Evolutionary conservation across 2,888 invertebrate species (phyloP).

Genomic region (Cephus sareptanus): DNA sequence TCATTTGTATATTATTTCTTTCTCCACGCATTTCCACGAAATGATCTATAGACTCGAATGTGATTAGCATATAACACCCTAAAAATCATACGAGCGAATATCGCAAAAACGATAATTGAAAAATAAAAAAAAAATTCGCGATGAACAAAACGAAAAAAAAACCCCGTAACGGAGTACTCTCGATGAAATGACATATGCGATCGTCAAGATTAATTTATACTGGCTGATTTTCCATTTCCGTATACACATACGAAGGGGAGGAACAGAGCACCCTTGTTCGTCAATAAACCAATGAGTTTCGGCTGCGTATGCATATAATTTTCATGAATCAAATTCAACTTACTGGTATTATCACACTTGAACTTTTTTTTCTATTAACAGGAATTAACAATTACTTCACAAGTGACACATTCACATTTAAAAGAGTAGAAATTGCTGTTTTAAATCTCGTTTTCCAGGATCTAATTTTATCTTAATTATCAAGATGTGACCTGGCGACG

Average conservation of each 20-base stretch:
- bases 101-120: background rate
- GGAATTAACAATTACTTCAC: constrained; percentile 50
- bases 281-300: background rate
- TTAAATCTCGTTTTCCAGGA: background rate
- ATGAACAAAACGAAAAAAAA: background rate
- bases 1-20: too few species aligned
- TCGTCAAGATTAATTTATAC: too few species aligned
- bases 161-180: too few species aligned
- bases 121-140: background rate
- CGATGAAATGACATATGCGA: too few species aligned
- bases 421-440: background rate
- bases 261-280: too few species aligned
- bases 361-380: constrained; percentile 28
- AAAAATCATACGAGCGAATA: background rate
- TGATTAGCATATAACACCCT: background rate
- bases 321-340: constrained; percentile 36
- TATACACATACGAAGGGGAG: too few species aligned
- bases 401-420: constrained; percentile 16
- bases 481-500: constrained; percentile 4
- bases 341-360: constrained; percentile 25
- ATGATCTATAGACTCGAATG: background rate
- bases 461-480: constrained; percentile 37
- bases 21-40: background rate
- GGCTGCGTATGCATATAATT: constrained; percentile 41
- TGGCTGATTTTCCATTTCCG: too few species aligned